Conservation (phyloP, 1,140 invertebrate species). For the Anoplolepis gracilipes region DNA sequence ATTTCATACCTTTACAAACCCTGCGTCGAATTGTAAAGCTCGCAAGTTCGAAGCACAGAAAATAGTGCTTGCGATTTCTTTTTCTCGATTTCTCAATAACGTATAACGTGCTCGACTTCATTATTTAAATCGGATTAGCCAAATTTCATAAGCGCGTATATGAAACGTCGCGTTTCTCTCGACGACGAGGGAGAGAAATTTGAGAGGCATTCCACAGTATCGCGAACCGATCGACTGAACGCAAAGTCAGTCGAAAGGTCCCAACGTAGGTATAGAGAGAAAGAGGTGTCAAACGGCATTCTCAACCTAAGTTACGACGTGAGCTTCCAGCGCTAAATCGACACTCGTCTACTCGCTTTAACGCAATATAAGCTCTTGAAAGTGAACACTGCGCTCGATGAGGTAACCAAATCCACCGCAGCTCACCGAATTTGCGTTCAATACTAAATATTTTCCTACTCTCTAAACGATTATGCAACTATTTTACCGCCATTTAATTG, state of each 20-base stretch:
- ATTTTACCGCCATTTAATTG: constrained; percentile 42
- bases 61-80: constrained; percentile 14
- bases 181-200: neutral
- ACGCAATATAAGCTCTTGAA: constrained; percentile 22
- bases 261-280: neutral
- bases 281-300: constrained; percentile 5
- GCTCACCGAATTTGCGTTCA: constrained; percentile 16
- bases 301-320: neutral
- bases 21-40: constrained; percentile 42
- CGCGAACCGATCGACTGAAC: constrained; percentile 12
- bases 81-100: constrained; percentile 36
- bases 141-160: constrained; percentile 40
- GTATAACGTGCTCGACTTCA: neutral
- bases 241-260: constrained; percentile 24
- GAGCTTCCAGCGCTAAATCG: constrained; percentile 14
- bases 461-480: constrained; percentile 39
- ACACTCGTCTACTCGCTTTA: constrained; percentile 8
- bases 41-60: constrained; percentile 3
- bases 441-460: constrained; percentile 53
- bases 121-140: constrained; percentile 56
- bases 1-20: constrained; percentile 23
- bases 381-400: neutral
- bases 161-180: neutral
- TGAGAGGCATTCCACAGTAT: constrained; percentile 8
- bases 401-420: constrained; percentile 4